Evolutionary conservation across 2,888 invertebrate species (phyloP).

Genomic region (Agrenia bidenticulata): DNA sequence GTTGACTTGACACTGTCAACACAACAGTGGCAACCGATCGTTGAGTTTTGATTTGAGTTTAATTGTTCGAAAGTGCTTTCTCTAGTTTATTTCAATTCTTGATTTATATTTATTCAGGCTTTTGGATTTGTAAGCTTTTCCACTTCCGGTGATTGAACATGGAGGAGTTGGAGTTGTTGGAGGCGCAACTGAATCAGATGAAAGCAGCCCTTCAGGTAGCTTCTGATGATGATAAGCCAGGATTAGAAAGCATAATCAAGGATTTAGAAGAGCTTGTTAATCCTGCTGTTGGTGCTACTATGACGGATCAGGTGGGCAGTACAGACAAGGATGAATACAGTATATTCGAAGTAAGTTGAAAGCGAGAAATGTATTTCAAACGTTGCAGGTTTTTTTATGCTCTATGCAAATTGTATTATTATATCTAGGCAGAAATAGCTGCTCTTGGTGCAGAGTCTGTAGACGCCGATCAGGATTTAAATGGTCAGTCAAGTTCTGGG

Average conservation of each 20-base stretch:
- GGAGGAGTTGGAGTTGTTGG: background rate
- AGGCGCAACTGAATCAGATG: constrained; percentile 41
- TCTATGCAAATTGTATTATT: background rate
- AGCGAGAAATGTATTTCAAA: background rate
- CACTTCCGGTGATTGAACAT: no score
- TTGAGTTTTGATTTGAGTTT: no score
- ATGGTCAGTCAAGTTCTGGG: background rate
- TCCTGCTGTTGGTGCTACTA: constrained; percentile 6
- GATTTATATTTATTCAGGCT: no score
- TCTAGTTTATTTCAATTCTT: no score
- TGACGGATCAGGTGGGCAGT: no score
- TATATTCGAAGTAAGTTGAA: constrained; percentile 36
- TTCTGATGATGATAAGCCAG: constrained; percentile 40
- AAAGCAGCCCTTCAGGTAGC: constrained; percentile 35
- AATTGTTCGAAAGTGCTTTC: no score
- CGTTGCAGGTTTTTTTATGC: background rate
- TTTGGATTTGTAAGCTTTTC: no score
- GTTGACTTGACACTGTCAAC: no score
- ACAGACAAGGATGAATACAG: constrained; percentile 25
- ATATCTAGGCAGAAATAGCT: constrained; percentile 38
- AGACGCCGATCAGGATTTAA: background rate
- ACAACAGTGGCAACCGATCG: no score
- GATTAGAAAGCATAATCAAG: constrained; percentile 38
- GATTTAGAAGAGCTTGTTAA: constrained; percentile 38
- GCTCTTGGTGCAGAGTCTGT: constrained; percentile 17